These are phyloP conservation scores for Caranx melampygus DNA, from an alignment of 2,113 vertebrate species.

Conservation along the genomic window DNA sequence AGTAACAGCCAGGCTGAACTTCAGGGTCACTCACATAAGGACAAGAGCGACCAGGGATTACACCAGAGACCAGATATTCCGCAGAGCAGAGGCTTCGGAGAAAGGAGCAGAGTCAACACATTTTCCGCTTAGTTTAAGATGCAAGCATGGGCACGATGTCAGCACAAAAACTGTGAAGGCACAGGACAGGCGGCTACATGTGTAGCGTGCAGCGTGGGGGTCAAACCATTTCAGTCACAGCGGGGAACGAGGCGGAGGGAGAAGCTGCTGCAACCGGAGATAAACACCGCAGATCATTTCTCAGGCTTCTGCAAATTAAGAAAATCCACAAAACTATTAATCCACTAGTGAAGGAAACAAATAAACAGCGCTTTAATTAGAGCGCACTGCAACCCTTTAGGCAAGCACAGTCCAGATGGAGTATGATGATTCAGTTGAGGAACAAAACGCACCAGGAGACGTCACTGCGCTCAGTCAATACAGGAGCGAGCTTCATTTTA, in stretches of 20 bases:
- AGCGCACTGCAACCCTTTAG: slow-evolving; percentile 13
- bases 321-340: slow-evolving; percentile 7
- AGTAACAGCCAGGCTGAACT: slow-evolving; percentile 57
- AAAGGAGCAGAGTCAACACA: slow-evolving; percentile 70
- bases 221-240: slow-evolving; percentile 4
- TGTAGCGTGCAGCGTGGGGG: neutral
- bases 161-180: slow-evolving; percentile 46
- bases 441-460: neutral
- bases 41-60: slow-evolving; percentile 60
- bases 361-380: neutral
- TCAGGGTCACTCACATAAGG: slow-evolving; percentile 66
- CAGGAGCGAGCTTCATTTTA: neutral
- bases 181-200: slow-evolving; percentile 26
- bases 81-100: slow-evolving; percentile 40
- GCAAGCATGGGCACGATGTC: slow-evolving; percentile 44
- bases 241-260: neutral
- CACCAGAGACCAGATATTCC: slow-evolving; percentile 64
- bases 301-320: neutral
- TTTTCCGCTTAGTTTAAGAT: slow-evolving; percentile 73
- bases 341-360: slow-evolving; percentile 16
- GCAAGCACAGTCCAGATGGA: slow-evolving; percentile 33
- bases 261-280: neutral
- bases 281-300: neutral
- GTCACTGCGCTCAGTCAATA: slow-evolving; percentile 5
- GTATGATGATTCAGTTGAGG: slow-evolving; percentile 16